Conservation (phyloP, 2,888 invertebrate genomes). For the Eilema griseolum region DNA sequence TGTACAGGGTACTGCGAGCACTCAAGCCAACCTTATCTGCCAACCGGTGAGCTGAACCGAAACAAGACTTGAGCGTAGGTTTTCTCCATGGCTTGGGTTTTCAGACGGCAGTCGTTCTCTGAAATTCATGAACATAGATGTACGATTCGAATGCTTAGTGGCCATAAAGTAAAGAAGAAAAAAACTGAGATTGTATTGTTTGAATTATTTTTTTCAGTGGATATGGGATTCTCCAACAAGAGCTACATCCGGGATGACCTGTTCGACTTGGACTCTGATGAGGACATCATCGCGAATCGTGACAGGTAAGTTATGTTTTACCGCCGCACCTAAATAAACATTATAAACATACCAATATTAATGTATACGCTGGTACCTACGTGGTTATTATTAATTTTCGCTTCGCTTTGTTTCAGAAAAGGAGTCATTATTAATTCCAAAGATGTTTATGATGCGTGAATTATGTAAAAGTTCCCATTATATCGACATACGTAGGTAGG, state of each 20-base stretch:
- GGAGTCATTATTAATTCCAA: conserved; percentile 32
- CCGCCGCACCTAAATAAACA: no score
- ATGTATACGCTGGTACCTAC: no score
- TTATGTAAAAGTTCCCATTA: conserved; percentile 23
- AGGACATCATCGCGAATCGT: conserved; percentile 65
- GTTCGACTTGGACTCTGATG: conserved; percentile 77
- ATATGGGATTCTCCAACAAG: conserved; percentile 73
- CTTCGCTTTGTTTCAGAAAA: conserved; percentile 11
- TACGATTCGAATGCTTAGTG: no score
- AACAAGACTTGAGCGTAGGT: no score
- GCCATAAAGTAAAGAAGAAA: neutral
- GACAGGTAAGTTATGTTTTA: conserved; percentile 61
- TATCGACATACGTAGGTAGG: conserved; percentile 28
- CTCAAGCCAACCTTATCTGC: neutral
- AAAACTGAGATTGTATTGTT: neutral
- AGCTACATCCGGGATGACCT: conserved; percentile 70
- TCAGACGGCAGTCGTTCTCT: no score
- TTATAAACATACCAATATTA: no score
- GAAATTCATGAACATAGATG: no score
- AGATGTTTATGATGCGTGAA: conserved; percentile 40
- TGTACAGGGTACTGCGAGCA: neutral
- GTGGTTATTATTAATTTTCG: conserved; percentile 3
- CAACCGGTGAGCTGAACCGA: neutral
- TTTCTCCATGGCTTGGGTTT: neutral
- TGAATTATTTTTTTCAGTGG: conserved; percentile 66